Conservation (phyloP, 2,113 vertebrate genomes). For the Myotis brandtii region DNA sequence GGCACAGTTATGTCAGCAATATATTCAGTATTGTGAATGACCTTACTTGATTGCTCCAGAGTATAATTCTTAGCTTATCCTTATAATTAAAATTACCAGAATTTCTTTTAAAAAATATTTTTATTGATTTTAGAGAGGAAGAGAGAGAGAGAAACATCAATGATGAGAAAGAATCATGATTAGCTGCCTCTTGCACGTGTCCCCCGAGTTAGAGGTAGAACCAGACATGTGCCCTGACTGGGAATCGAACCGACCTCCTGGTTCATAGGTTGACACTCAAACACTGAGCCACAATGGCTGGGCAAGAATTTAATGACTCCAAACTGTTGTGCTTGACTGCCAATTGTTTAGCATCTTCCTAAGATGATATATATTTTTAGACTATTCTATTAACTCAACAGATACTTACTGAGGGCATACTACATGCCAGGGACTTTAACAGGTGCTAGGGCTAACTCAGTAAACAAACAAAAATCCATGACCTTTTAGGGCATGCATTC, state of each 20-base stretch:
- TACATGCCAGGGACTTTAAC: not conserved
- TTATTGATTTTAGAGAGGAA: no score
- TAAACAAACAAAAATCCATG: constrained; percentile 21
- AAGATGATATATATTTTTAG: not conserved
- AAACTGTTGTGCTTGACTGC: constrained; percentile 13
- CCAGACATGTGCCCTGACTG: no score
- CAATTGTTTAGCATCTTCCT: constrained; percentile 12
- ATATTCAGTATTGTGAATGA: constrained; percentile 11
- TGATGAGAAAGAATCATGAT: no score
- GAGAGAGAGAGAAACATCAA: no score
- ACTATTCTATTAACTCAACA: not conserved
- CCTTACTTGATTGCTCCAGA: not conserved
- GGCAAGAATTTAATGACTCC: not conserved
- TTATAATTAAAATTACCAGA: not conserved
- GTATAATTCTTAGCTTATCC: not conserved
- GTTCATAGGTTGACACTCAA: no score
- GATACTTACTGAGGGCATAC: not conserved
- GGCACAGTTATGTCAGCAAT: not conserved
- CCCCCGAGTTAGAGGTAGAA: no score
- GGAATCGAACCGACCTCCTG: no score
- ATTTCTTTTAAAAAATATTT: not conserved
- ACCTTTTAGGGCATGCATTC: not conserved
- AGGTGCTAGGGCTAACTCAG: not conserved
- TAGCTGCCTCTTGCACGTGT: no score
- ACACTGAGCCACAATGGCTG: no score